Evolutionary conservation across 2,113 vertebrate species (phyloP).

Genomic region (Siphamia tubifer): DNA sequence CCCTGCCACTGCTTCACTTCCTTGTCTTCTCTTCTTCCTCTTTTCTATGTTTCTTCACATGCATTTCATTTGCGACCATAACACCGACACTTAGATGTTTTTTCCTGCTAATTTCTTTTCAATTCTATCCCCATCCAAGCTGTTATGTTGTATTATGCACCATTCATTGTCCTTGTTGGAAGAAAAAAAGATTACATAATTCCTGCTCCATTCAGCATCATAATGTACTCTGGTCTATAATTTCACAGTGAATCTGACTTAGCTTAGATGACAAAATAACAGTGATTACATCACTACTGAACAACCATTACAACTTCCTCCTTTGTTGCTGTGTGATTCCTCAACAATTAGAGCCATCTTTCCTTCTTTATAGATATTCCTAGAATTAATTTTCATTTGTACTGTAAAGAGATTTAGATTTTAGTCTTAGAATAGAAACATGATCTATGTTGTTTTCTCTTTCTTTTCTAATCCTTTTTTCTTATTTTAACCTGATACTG

Average conservation of each 20-base stretch:
- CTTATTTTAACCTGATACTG: no score
- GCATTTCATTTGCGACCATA: neutral
- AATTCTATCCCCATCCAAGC: neutral
- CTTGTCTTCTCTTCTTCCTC: neutral
- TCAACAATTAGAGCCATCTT: neutral
- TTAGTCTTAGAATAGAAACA: neutral
- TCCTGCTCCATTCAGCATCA: neutral
- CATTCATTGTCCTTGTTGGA: neutral
- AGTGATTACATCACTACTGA: slow-evolving; percentile 30
- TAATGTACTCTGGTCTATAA: slow-evolving; percentile 4
- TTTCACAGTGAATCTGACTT: slow-evolving; percentile 13
- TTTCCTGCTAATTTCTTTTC: no score
- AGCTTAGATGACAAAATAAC: slow-evolving; percentile 29
- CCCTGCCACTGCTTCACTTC: neutral
- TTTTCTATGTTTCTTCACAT: neutral
- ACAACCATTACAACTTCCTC: neutral
- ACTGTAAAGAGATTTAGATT: neutral
- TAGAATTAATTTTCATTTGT: neutral
- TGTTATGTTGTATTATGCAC: neutral
- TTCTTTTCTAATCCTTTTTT: no score
- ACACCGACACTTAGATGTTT: neutral
- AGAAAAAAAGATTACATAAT: neutral
- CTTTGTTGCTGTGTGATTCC: neutral
- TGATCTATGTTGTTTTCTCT: no score
- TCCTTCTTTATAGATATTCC: neutral